These are phyloP conservation scores for Pristiophorus japonicus DNA, from an alignment of 2,113 vertebrate genomes.

Conservation along the genomic window DNA sequence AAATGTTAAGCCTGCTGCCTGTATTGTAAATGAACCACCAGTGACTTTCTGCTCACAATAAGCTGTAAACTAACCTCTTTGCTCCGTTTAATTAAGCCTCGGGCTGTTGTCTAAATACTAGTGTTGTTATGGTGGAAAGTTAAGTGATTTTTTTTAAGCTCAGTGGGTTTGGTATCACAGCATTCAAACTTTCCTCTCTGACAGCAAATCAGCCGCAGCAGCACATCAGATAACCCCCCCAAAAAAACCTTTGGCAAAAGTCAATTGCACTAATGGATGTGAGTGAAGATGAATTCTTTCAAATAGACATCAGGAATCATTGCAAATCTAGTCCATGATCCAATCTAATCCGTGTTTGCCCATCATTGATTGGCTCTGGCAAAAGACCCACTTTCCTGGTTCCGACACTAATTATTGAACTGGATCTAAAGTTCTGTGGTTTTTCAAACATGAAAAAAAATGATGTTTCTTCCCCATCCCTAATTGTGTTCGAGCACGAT, in stretches of 20 bases:
- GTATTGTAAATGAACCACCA: conserved; percentile 29
- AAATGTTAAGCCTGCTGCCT: conserved; percentile 26
- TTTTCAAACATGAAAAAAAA: neutral
- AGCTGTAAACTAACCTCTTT: conserved; percentile 32
- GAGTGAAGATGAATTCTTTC: neutral
- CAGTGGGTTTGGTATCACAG: conserved; percentile 40
- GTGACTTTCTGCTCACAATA: conserved; percentile 13
- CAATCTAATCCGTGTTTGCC: neutral
- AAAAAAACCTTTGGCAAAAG: neutral
- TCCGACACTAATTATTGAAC: too few relatives aligned
- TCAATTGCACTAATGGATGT: neutral
- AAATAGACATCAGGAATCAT: neutral
- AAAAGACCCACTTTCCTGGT: neutral
- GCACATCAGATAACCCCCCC: conserved; percentile 43
- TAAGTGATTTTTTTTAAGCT: neutral
- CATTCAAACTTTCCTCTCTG: conserved; percentile 43
- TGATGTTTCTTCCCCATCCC: neutral
- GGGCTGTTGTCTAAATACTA: conserved; percentile 39
- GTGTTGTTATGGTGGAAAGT: conserved; percentile 40
- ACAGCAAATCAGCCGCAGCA: conserved; percentile 51
- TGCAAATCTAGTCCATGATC: neutral
- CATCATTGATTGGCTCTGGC: neutral
- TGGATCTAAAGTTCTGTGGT: neutral
- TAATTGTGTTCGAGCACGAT: neutral
- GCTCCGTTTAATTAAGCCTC: conserved; percentile 30